Base-by-base conservation (phyloP, 2,797 vertebrate genomes). In the Babyrousa celebensis region DNA sequence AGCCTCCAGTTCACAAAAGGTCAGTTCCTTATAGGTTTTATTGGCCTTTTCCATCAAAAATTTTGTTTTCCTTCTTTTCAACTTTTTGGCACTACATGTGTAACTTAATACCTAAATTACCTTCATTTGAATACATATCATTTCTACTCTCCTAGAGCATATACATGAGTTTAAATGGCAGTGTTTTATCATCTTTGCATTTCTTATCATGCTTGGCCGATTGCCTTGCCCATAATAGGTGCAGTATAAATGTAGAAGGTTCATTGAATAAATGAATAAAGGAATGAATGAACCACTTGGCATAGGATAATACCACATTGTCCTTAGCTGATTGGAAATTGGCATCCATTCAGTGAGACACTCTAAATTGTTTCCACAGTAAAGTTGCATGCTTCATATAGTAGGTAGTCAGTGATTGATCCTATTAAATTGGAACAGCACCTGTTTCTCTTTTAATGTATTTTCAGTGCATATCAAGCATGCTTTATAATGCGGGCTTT, bases 401-500 rank as follows among this genome's bases (percentile, higher is more conserved):
- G 85, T 62, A 90, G 92, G 60, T 54, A 94, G 77, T 86, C 67
- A 62, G 70, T 85, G 92, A 96, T 83, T 86, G 96, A 96, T 92
- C 80, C 79, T 87, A 52, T 89, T 94, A 93, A 72, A 86, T 71
- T 25, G 40, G 83, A 96, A 86, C 10, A 84, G 97, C 98, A 98
- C 96, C 97, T 98, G 97, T 95, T 97, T 93, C 95, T 85, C 86
- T 94, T 96, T 87, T 92, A 96, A 96, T 96, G 83, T 97, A 97
- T 97, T 94, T 97, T 95, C 79, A 87, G 92, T 96, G 92, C 88
- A 63, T 87, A 82, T 97, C 96, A 97, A 97, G 96, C 94, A 87
- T 93, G 96, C 96, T 98, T 98, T 96, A 97, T 97, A 98, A 98
- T 97, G 92, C 95, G 87, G 86, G 94, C 97, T 95, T 95, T 91